phyloP scores from a whole-genome alignment of 2,888 invertebrate species.

The Peribatodes rhomboidaria region DNA sequence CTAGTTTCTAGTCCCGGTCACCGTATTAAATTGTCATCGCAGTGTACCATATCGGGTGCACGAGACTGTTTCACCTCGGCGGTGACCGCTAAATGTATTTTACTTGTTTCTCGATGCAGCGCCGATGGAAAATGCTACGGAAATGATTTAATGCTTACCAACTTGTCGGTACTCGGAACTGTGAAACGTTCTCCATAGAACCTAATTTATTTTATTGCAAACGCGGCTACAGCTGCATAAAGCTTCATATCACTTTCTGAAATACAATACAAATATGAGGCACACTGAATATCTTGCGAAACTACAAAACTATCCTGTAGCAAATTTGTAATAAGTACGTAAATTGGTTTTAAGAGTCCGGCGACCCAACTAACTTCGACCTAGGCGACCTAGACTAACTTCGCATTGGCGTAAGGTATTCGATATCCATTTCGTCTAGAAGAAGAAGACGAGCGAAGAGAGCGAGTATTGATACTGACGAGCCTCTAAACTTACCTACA shows the following conservation, averaged over 20 bases:
- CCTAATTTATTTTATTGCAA: conserved; percentile 54
- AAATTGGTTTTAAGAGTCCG: too few species aligned
- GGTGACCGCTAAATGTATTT: conserved; percentile 50
- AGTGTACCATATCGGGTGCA: conserved; percentile 48
- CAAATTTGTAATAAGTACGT: too few species aligned
- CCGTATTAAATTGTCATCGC: conserved; percentile 52
- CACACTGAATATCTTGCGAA: too few species aligned
- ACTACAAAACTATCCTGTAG: too few species aligned
- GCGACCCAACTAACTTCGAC: too few species aligned
- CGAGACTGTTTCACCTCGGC: conserved; percentile 51
- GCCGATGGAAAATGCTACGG: conserved; percentile 47
- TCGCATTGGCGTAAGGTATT: too few species aligned
- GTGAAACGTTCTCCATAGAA: conserved; percentile 52
- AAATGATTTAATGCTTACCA: conserved; percentile 55
- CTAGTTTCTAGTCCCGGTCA: conserved; percentile 37
- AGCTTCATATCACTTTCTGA: conserved; percentile 43
- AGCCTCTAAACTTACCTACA: too few species aligned
- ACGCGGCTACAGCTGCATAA: conserved; percentile 46
- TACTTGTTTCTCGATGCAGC: conserved; percentile 49
- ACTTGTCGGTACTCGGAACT: conserved; percentile 47
- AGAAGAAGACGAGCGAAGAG: too few species aligned
- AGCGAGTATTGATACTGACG: too few species aligned
- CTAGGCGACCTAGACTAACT: too few species aligned
- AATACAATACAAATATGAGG: conserved; percentile 17
- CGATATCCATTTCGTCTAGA: too few species aligned